These are phyloP conservation scores for Anas flavirostris DNA, from an alignment of 2,797 vertebrate species.

Conservation along the genomic window DNA sequence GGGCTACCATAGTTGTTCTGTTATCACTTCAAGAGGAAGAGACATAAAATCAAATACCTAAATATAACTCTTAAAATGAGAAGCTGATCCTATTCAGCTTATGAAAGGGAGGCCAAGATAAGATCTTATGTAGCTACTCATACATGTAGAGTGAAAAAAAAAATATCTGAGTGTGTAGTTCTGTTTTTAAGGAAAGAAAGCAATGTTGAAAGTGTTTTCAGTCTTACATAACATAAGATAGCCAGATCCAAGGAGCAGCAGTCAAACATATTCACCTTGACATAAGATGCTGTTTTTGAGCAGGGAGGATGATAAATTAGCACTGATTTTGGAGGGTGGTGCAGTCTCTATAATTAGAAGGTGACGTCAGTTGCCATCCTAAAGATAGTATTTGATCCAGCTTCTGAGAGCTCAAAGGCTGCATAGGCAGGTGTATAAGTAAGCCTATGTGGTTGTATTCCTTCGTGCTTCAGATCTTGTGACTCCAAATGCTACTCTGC, in stretches of 20 bases:
- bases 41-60: constrained; percentile 46
- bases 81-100: constrained; percentile 34
- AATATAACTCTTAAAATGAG: constrained; percentile 59
- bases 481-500: neutral
- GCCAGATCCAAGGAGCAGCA: constrained; percentile 5
- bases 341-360: constrained; percentile 62
- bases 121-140: constrained; percentile 27
- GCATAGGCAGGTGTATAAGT: neutral
- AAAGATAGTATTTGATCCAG: constrained; percentile 57
- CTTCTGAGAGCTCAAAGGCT: constrained; percentile 1
- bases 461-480: neutral
- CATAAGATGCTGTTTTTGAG: constrained; percentile 52
- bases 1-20: constrained; percentile 37
- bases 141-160: neutral
- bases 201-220: constrained; percentile 14
- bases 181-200: constrained; percentile 41
- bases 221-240: constrained; percentile 31
- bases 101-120: constrained; percentile 34
- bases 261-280: constrained; percentile 61
- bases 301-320: constrained; percentile 66
- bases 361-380: constrained; percentile 42
- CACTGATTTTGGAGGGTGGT: constrained; percentile 62
- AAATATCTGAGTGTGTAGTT: constrained; percentile 12
- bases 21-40: constrained; percentile 48
- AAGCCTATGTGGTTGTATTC: neutral